Evolutionary conservation across 2,888 invertebrate species (phyloP), one percentile per base, ranked within the genome.

Genomic region (Tridacna gigas): DNA sequence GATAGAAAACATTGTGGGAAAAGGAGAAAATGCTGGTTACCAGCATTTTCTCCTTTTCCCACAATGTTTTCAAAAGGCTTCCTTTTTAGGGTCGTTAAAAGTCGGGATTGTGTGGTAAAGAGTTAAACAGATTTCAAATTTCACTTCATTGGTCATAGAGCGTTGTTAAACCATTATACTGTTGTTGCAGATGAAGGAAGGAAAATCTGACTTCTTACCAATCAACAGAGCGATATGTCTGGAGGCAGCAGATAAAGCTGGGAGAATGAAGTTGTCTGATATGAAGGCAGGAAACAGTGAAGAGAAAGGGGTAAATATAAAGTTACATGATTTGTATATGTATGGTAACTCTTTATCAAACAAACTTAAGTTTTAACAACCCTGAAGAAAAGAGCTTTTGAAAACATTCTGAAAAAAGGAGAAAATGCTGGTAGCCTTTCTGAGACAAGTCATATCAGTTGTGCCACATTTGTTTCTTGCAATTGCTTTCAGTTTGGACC

Each of bases 171-270:
- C n/a, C n/a, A n/a, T 28, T 25, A 13, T 66, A 28, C 48, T 5
- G 22, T 12, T n/a, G 20, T 71, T 71, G 1, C 71, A 71, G 71
- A 47, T 71, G 13, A 47, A 18, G 4, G 71, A 71, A 22, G 71
- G 71, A 71, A 71, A 51, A 26, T 71, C 12, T 71, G 71, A 71
- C 22, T 71, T 71, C 26, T 20, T 71, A 22, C 71, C 71, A 48
- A 71, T 71, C 1, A 47, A 48, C 20, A 71, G 71, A 48, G 71
- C 71, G 4, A 11, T 71, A 4, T 71, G 71, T 26, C 47, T 71
- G 15, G 71, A 71, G 13, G 71, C 47, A 48, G 13, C 3, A 3
- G 71, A 71, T 26, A 71, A 51, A 48, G 22, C 71, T 2, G 48
- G 25, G 47, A 37, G 37, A 26, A 71, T 48, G 25, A 9, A 3